A percentile compares a stretch with the other conserved stretches of the same genome.
phyloP scores from a whole-genome alignment of 2,888 invertebrate genomes.

The Zhuqinia jingwanae region DNA sequence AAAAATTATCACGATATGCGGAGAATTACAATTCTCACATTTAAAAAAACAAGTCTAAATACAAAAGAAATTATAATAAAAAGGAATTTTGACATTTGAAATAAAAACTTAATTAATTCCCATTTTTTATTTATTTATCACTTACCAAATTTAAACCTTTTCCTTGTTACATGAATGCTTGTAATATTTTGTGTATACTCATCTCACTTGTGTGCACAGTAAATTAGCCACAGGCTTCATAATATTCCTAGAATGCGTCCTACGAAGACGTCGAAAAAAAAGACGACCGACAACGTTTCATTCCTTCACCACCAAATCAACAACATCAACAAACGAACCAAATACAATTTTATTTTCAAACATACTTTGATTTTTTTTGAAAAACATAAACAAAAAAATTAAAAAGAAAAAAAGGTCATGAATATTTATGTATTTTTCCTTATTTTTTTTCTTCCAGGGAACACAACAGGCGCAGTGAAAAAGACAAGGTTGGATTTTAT shows the following conservation, averaged over 20 bases:
- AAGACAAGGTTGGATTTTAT: conserved; percentile 13
- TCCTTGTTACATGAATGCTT: not conserved
- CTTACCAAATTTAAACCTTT: not conserved
- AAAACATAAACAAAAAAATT: conserved; percentile 20
- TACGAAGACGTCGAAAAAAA: too few species aligned
- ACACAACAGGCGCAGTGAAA: conserved; percentile 53
- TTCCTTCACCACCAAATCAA: not conserved
- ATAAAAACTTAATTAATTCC: conserved; percentile 76
- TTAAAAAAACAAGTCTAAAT: conserved; percentile 33
- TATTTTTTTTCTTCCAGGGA: conserved; percentile 56
- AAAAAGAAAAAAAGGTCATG: conserved; percentile 53
- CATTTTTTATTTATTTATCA: conserved; percentile 42
- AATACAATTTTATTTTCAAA: conserved; percentile 33
- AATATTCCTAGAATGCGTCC: conserved; percentile 39
- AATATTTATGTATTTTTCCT: conserved; percentile 74
- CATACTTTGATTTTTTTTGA: conserved; percentile 43
- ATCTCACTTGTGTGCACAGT: not conserved
- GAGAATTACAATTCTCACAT: conserved; percentile 5
- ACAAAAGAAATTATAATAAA: conserved; percentile 17
- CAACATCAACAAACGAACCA: conserved; percentile 3
- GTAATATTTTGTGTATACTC: not conserved
- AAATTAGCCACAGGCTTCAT: conserved; percentile 15
- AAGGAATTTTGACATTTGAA: conserved; percentile 72
- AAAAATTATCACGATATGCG: not conserved
- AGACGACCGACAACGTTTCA: not conserved